A percentile compares a stretch with the other conserved stretches of the same genome.
phyloP scores from a whole-genome alignment of 2,113 vertebrate genomes.

The Lycaon pictus region DNA sequence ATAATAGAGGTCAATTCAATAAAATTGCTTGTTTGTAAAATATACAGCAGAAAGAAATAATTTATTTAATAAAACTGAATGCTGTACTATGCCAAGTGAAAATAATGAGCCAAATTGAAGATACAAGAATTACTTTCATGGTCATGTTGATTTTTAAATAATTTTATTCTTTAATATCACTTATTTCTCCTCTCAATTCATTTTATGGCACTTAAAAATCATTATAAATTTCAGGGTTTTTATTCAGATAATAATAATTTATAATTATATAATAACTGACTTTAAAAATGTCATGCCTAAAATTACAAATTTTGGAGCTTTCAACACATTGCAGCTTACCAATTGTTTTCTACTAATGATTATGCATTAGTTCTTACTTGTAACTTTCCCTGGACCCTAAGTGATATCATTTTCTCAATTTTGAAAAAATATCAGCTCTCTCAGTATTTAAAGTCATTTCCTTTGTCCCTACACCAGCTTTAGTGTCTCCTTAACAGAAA shows the following conservation, averaged over 20 bases:
- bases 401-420: neutral
- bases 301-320: neutral
- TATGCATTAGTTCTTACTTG: neutral
- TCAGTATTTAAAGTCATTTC: neutral
- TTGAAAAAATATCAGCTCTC: neutral
- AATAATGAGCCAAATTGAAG: neutral
- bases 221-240: neutral
- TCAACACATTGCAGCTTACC: neutral
- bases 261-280: neutral
- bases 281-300: constrained; percentile 7
- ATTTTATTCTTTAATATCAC: neutral
- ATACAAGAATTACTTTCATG: neutral
- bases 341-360: neutral
- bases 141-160: neutral
- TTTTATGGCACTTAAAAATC: neutral
- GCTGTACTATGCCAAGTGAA: neutral
- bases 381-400: neutral
- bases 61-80: constrained; percentile 8
- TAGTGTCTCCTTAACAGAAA: neutral
- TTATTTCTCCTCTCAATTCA: neutral
- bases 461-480: neutral
- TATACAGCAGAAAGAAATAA: neutral
- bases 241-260: neutral
- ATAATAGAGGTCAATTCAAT: neutral
- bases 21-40: neutral